Percentiles rank a stretch among this genome's conserved stretches.
phyloP scores from a whole-genome alignment of 2,113 vertebrate species.

The Ondatra zibethicus region DNA sequence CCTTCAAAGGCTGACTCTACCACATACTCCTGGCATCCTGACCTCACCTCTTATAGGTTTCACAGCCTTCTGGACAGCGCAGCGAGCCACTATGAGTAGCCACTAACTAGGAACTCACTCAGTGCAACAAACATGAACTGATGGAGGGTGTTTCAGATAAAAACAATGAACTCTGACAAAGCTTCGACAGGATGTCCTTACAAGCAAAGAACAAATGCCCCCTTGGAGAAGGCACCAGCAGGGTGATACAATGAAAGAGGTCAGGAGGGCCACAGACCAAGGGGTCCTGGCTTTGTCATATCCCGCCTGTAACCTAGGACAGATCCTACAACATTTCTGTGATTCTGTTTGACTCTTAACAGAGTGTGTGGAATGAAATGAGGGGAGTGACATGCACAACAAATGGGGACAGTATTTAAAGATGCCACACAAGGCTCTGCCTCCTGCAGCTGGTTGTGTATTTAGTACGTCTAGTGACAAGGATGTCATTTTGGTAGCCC shows the following conservation, averaged over 20 bases:
- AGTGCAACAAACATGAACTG: background rate
- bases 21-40: too few species aligned
- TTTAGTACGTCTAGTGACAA: background rate
- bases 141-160: background rate
- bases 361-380: background rate
- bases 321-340: background rate
- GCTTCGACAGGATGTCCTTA: background rate
- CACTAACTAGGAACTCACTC: background rate
- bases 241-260: accelerated
- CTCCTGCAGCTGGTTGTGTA: background rate
- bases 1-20: background rate
- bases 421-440: background rate
- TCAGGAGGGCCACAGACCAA: accelerated
- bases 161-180: background rate
- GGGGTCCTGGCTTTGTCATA: background rate
- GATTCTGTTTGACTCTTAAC: background rate
- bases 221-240: background rate
- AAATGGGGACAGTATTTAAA: background rate
- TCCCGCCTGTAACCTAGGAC: background rate
- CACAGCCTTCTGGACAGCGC: background rate
- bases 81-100: background rate
- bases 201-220: background rate
- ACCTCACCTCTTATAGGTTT: background rate
- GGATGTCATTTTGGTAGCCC: background rate
- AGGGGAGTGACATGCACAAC: background rate